A percentile compares a stretch with the other conserved stretches of the same genome.
Evolutionary conservation across 2,113 vertebrate species (phyloP).

Genomic region (Numenius arquata): DNA sequence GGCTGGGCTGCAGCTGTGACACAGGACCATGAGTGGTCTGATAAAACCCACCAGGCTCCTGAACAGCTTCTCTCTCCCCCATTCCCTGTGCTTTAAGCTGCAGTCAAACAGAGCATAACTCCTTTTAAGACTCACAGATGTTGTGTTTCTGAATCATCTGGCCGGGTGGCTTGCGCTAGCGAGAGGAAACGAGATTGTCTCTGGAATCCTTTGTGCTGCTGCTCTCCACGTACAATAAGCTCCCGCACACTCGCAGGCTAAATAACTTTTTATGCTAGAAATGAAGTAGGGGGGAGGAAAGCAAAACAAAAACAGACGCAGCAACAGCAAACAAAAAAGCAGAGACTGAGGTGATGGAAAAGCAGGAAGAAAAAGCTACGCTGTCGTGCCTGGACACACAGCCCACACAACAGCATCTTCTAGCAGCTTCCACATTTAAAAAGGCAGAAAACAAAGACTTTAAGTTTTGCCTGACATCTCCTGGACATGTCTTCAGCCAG

Average conservation of each 20-base stretch:
- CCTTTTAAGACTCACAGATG: conserved; percentile 43
- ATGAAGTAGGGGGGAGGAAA: background rate
- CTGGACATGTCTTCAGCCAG: accelerated
- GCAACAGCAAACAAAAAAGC: conserved; percentile 14
- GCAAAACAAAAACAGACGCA: background rate
- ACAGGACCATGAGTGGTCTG: background rate
- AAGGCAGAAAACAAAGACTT: background rate
- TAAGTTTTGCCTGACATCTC: background rate
- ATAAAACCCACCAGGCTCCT: background rate
- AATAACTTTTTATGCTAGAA: conserved; percentile 6
- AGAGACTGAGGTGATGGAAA: background rate
- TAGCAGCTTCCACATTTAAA: background rate
- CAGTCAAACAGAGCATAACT: conserved; percentile 26
- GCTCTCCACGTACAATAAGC: conserved; percentile 3
- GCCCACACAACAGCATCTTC: background rate
- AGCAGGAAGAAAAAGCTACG: background rate
- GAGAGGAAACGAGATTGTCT: background rate
- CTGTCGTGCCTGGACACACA: background rate
- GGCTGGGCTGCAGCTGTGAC: background rate
- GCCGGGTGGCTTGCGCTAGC: background rate
- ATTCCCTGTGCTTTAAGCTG: background rate
- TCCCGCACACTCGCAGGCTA: background rate
- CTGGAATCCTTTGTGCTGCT: conserved; percentile 34
- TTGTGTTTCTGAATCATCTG: conserved; percentile 26
- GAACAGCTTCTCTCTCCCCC: background rate